phyloP scores from a whole-genome alignment of 1,140 invertebrate species.

The Drosophila rhopaloa region DNA sequence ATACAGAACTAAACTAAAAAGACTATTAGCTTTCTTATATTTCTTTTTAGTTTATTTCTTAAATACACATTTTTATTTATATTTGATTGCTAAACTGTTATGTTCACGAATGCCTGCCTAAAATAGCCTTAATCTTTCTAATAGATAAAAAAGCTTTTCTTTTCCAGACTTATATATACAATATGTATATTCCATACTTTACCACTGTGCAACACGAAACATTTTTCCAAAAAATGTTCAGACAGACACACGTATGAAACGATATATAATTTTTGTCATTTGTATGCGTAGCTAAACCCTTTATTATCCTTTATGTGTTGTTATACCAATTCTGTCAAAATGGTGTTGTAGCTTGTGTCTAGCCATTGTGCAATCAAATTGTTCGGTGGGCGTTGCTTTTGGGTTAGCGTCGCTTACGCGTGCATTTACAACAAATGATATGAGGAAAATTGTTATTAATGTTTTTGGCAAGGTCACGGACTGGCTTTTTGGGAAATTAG shows the following conservation, averaged over 20 bases:
- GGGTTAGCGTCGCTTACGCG: constrained; percentile 49
- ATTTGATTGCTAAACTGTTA: background rate
- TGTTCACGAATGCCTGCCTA: background rate
- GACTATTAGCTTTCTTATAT: background rate
- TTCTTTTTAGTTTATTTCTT: background rate
- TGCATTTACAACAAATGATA: constrained; percentile 72
- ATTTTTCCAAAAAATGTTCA: constrained; percentile 5
- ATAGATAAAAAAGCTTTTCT: background rate
- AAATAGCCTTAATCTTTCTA: background rate
- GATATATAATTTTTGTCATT: constrained; percentile 17
- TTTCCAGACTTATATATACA: background rate
- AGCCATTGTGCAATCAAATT: constrained; percentile 65
- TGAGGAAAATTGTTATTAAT: constrained; percentile 43
- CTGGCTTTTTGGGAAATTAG: constrained; percentile 38
- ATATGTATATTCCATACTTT: background rate
- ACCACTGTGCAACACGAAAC: constrained; percentile 44
- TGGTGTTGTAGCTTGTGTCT: constrained; percentile 36
- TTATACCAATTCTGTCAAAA: constrained; percentile 21
- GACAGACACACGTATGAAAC: constrained; percentile 6
- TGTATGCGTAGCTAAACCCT: constrained; percentile 54
- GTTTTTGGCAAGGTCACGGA: constrained; percentile 48
- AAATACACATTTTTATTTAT: background rate
- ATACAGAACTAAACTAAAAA: background rate
- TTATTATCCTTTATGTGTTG: constrained; percentile 51
- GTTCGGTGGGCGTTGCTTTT: constrained; percentile 44